Base-by-base conservation (phyloP, 2,113 vertebrate species). In the Tricholaema leucomelas region DNA sequence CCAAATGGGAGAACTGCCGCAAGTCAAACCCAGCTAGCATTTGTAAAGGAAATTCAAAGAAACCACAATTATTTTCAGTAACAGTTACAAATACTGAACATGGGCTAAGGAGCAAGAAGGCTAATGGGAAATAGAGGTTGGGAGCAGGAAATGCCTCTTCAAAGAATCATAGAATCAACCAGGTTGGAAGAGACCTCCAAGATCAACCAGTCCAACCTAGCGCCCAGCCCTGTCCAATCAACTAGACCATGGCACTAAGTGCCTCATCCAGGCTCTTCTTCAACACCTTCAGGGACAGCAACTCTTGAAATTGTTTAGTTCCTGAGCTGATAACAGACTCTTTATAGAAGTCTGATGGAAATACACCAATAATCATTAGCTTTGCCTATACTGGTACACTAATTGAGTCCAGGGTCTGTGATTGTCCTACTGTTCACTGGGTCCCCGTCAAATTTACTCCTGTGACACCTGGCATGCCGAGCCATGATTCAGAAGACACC, bases 1-100 rank as follows among this genome's bases (percentile, higher is more conserved):
- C 15, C 1, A 2, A 89, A 59, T 9, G 13, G 12, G 60, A 90
- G 52, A 80, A 89, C 19, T 91, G 79, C 82, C 79, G 93, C 27
- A 70, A 91, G 93, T 80, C 79, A 90, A 94, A 85, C 52, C 15
- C 58, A 64, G 36, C 55, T 44, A 21, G 52, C 91, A 95, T 94
- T 90, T 95, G 90, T 91, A 92, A 94, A 95, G 76, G 82, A 94
- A 95, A 93, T 95, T 85, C 75, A 95, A 95, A 67, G 87, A 95
- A 93, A 94, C 90, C 71, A 88, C 64, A 12, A 10, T 91, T 85
- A 69, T 90, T 92, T 92, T 82, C 69, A 85, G 46, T 25, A 77
- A 77, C 77, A 23, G 48, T 44, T 85, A 65, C 0, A 31, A 93
- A 92, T 78, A 65, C 38, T 72, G 75, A 92, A 31, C 66, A 56